A percentile compares a stretch with the other conserved stretches of the same genome.
Conservation (phyloP, 2,797 vertebrate species). For the Coreius guichenoti region DNA sequence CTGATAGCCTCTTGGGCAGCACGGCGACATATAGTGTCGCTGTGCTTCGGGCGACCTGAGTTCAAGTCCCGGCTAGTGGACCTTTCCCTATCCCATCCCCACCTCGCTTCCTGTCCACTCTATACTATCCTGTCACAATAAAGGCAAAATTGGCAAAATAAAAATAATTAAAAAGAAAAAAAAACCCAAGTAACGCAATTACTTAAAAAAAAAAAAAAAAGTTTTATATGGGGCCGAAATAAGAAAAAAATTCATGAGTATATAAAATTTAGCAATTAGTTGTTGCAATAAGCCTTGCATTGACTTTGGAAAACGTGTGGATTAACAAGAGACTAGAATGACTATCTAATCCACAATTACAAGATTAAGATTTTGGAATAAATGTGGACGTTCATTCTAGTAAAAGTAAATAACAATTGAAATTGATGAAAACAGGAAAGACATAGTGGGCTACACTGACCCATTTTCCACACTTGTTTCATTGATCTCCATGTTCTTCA, state of each 20-base stretch:
- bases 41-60: no score
- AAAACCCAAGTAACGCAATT: no score
- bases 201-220: no score
- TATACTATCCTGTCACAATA: no score
- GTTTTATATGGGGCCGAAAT: background rate
- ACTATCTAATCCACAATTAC: background rate
- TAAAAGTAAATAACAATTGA: background rate
- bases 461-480: slow-evolving; percentile 32
- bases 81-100: no score
- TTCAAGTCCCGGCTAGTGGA: no score
- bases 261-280: background rate
- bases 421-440: slow-evolving; percentile 17
- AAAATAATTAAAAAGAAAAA: no score
- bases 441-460: slow-evolving; percentile 2
- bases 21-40: no score
- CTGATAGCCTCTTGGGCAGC: no score
- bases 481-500: slow-evolving; percentile 44
- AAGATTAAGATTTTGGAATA: background rate
- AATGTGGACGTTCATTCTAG: background rate
- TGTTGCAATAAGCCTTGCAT: background rate
- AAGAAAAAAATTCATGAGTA: background rate
- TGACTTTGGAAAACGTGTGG: background rate
- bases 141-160: no score
- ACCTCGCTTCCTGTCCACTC: no score
- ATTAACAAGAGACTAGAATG: background rate